These are phyloP conservation scores for Leptodactylus fallax DNA, from an alignment of 2,797 vertebrate genomes.

Conservation along the genomic window DNA sequence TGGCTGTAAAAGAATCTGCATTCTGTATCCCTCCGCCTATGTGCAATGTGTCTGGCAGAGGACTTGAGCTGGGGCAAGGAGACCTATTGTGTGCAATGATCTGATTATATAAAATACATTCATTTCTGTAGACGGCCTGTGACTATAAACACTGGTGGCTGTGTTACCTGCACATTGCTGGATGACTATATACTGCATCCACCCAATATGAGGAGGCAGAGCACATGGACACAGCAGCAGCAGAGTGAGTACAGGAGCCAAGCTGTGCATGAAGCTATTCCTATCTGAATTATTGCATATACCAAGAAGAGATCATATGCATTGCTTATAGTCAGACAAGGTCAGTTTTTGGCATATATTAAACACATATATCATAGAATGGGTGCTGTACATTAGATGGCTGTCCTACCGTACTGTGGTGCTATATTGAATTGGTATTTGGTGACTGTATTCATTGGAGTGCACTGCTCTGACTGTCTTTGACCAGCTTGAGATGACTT, in stretches of 20 bases:
- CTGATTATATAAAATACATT: not conserved
- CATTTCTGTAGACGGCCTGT: not conserved
- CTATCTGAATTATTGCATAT: not conserved
- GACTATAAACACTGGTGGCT: not conserved
- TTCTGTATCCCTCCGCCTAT: not conserved
- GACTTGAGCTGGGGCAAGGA: not conserved
- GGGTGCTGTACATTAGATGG: too few relatives aligned
- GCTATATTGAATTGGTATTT: too few relatives aligned
- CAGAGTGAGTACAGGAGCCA: conserved; percentile 10
- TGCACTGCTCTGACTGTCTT: too few relatives aligned
- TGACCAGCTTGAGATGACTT: too few relatives aligned
- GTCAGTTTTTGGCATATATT: not conserved
- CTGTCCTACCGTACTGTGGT: too few relatives aligned
- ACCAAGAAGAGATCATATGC: too few relatives aligned
- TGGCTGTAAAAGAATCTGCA: not conserved
- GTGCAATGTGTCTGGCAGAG: not conserved
- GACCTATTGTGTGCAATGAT: not conserved
- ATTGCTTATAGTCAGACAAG: too few relatives aligned
- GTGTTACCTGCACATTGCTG: not conserved
- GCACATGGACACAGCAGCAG: conserved; percentile 13
- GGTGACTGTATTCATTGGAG: too few relatives aligned
- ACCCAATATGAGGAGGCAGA: not conserved
- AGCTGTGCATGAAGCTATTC: not conserved
- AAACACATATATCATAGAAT: too few relatives aligned
- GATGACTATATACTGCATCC: not conserved